Evolutionary conservation across 2,888 invertebrate genomes (phyloP).

Genomic region (Agapostemon virescens): DNA sequence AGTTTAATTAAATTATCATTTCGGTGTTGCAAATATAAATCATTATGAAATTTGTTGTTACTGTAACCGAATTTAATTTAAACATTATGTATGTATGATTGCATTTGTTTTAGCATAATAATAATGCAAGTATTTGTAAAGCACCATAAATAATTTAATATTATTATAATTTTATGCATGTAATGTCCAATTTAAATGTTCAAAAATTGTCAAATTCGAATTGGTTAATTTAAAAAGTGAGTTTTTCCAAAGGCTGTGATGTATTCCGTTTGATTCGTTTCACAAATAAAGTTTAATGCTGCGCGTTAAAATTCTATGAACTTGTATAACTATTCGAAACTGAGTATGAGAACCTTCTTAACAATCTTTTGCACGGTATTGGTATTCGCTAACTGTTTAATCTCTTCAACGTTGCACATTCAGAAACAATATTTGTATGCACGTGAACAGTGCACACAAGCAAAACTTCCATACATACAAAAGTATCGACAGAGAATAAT

Average conservation of each 20-base stretch:
- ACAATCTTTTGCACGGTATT: conserved; percentile 51
- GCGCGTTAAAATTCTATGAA: background rate
- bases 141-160: background rate
- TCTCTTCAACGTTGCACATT: conserved; percentile 50
- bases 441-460: conserved; percentile 55
- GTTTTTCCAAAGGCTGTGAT: background rate
- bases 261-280: background rate
- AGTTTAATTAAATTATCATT: background rate
- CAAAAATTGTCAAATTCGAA: background rate
- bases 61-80: background rate
- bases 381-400: conserved; percentile 47
- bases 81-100: background rate
- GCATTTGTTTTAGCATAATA: background rate
- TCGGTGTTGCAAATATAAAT: background rate
- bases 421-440: conserved; percentile 54
- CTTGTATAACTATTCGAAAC: too few species aligned
- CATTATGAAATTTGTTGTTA: background rate
- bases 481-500: conserved; percentile 53
- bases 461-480: conserved; percentile 55
- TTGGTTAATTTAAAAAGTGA: background rate
- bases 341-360: background rate
- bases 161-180: background rate
- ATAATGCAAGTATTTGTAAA: background rate
- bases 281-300: background rate
- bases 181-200: background rate